Conservation (phyloP, 2,888 invertebrate species). For the Tenthredo notha region DNA sequence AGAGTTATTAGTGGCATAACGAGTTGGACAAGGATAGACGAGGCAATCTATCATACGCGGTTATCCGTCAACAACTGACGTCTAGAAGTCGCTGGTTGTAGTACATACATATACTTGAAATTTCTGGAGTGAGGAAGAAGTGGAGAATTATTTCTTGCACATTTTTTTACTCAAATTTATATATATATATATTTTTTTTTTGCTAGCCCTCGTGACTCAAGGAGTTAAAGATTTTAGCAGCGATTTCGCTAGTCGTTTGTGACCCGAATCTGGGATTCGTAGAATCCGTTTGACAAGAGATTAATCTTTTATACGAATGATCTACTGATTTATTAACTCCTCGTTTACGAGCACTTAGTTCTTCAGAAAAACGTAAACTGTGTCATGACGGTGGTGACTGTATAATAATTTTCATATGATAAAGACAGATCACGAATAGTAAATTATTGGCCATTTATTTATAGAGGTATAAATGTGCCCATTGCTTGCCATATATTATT, state of each 20-base stretch:
- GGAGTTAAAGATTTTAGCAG: background rate
- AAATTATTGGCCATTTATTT: slow-evolving; percentile 3
- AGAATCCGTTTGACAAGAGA: background rate
- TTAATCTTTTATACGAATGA: background rate
- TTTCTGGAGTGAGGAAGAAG: background rate
- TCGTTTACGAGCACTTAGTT: background rate
- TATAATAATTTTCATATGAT: background rate
- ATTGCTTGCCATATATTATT: background rate
- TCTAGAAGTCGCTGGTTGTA: slow-evolving; percentile 33
- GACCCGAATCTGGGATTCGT: background rate
- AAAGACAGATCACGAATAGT: background rate
- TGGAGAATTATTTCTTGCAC: background rate
- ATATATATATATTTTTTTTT: too few relatives aligned
- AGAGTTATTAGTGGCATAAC: slow-evolving; percentile 32
- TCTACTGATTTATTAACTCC: slow-evolving; percentile 21
- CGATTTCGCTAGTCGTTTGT: background rate
- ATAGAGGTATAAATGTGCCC: background rate
- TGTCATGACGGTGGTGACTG: background rate
- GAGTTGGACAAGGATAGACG: slow-evolving; percentile 41
- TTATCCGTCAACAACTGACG: slow-evolving; percentile 54
- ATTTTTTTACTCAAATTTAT: slow-evolving; percentile 28
- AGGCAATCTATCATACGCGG: slow-evolving; percentile 47
- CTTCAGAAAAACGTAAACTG: background rate
- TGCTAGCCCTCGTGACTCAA: slow-evolving; percentile 11
- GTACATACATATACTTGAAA: background rate